Evolutionary conservation across 2,888 invertebrate species (phyloP), one percentile per base, ranked within the genome.

Genomic region (Glaucopsyche alexis): DNA sequence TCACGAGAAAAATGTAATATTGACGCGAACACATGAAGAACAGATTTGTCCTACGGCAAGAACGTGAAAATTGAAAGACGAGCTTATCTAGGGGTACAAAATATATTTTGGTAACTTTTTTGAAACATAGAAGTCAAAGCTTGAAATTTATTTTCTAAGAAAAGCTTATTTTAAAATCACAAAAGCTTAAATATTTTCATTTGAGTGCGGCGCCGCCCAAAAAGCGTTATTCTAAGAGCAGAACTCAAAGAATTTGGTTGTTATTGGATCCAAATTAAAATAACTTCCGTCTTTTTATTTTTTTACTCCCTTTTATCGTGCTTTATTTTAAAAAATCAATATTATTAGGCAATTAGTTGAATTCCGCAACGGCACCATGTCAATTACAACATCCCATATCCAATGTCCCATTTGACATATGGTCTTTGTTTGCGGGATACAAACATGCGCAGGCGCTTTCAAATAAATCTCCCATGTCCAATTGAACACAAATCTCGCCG

Each of bases 391-490:
- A 78, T 60, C 60, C 60, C 60, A 60, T 60, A 60, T 60, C 60
- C 29, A 29, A 60, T 80, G 82, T 83, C 86, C 80, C 80, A 84
- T 87, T 85, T 88, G 89, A 90, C 87, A 86, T 85, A 90, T 85
- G 82, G 82, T 84, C 82, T 82, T 82, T 82, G 83, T 85, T 83
- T 84, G 82, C 83, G 81, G 82, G 74, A 72, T 74, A 75, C 75
- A 77, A 77, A 74, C 74, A 74, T 74, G 74, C 74, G 74, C 75
- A 75, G 75, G 76, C 75, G 76, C 72, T 75, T 76, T 70, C 72
- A 76, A 77, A 76, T 74, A 87, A 90, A 77, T 88, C 88, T 89
- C 88, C 88, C 84, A 85, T 84, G 49, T 67, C 50, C 42, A 42
- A 66, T 66, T 42, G 66, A 67, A 67, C 66, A 66, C 69, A 38